phyloP scores from a whole-genome alignment of 2,888 invertebrate genomes.

The Campopleginae sp. region DNA sequence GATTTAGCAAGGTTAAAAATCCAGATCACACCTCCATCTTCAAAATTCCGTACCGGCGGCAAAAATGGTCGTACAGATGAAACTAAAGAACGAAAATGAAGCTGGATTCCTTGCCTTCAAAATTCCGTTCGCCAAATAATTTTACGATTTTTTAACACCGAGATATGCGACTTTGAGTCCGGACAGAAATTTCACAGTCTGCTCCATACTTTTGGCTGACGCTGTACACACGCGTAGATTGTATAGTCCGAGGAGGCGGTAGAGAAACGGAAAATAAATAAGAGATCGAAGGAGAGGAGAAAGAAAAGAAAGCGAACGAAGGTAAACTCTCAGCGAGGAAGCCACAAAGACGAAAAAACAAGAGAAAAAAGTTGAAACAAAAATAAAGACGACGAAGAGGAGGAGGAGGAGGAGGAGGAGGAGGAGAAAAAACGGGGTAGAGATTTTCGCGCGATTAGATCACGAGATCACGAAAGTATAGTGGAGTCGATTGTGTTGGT shows the following conservation, averaged over 20 bases:
- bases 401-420: background rate
- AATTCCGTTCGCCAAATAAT: background rate
- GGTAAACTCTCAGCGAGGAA: conserved; percentile 46
- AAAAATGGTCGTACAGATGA: background rate
- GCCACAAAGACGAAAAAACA: conserved; percentile 24
- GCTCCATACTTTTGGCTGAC: background rate
- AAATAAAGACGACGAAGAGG: conserved; percentile 24
- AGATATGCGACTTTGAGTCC: background rate
- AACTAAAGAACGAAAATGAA: background rate
- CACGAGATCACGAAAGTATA: conserved; percentile 73
- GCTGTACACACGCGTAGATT: conserved; percentile 12
- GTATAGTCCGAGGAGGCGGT: conserved; percentile 29
- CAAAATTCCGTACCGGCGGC: background rate
- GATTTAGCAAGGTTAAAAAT: too few relatives aligned
- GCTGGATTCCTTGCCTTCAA: background rate
- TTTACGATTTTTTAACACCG: background rate
- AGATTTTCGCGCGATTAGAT: conserved; percentile 73
- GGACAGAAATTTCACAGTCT: background rate
- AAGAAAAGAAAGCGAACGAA: conserved; percentile 15
- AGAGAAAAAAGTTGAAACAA: background rate
- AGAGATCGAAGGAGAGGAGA: conserved; percentile 41
- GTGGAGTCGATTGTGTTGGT: conserved; percentile 68
- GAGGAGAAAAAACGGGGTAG: conserved; percentile 35
- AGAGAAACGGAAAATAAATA: conserved; percentile 57
- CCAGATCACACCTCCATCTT: background rate